Percentiles rank a stretch among this genome's conserved stretches.
These are phyloP conservation scores for Semnopithecus entellus DNA, from an alignment of 2,113 vertebrate genomes.

Conservation along the genomic window DNA sequence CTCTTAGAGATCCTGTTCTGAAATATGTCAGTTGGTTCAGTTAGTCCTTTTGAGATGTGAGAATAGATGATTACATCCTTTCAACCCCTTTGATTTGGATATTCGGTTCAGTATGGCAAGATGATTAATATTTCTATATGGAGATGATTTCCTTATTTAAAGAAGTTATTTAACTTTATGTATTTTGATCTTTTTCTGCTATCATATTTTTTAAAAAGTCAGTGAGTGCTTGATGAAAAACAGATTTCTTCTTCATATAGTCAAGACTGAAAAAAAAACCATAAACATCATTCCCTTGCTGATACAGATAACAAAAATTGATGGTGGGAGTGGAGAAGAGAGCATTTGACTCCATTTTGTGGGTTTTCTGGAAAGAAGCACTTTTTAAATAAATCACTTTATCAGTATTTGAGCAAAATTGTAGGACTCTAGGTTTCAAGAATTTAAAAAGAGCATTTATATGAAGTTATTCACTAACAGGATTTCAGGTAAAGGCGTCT, in stretches of 20 bases:
- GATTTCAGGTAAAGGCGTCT: neutral
- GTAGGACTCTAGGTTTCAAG: conserved; percentile 14
- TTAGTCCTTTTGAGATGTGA: neutral
- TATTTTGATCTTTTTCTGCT: conserved; percentile 31
- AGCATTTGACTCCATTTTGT: conserved; percentile 62
- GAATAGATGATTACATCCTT: neutral
- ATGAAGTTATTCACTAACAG: conserved; percentile 42
- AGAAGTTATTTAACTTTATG: conserved; percentile 25
- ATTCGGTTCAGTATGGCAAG: neutral
- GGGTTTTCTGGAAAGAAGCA: conserved; percentile 52
- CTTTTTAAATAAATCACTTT: conserved; percentile 69
- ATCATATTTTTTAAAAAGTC: conserved; percentile 30
- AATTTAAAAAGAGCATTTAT: neutral
- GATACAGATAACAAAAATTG: conserved; percentile 65
- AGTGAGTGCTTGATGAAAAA: conserved; percentile 64
- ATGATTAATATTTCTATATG: neutral
- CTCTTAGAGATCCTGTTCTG: neutral
- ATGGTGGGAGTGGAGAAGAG: conserved; percentile 47
- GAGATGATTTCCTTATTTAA: conserved; percentile 29
- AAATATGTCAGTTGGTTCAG: neutral
- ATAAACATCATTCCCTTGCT: conserved; percentile 54
- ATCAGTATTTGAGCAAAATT: conserved; percentile 45
- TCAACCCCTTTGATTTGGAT: neutral
- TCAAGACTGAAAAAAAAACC: neutral
- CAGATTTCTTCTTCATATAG: conserved; percentile 63